Conservation (phyloP, 2,888 invertebrate species). For the Eretmocerus hayati region DNA sequence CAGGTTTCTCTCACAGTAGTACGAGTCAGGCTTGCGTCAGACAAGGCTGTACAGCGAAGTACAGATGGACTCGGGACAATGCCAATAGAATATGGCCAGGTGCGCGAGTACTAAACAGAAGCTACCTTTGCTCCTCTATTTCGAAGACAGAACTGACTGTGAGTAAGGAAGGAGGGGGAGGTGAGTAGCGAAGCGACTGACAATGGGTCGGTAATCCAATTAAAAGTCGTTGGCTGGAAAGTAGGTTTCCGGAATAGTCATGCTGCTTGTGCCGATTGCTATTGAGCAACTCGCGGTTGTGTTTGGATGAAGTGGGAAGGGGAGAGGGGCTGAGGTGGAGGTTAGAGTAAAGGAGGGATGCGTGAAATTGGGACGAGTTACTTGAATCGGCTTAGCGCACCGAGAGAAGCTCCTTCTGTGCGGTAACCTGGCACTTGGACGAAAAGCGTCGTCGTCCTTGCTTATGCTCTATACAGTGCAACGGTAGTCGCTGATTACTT, state of each 20-base stretch:
- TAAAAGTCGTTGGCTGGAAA: constrained; percentile 22
- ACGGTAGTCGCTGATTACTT: constrained; percentile 13
- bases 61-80: too few relatives aligned
- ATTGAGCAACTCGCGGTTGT: too few relatives aligned
- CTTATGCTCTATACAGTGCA: neutral
- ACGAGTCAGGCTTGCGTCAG: too few relatives aligned
- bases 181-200: constrained; percentile 10
- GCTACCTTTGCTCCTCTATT: neutral
- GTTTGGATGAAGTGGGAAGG: too few relatives aligned
- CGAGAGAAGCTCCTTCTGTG: constrained; percentile 5
- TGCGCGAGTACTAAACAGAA: too few relatives aligned
- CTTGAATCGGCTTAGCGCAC: constrained; percentile 16
- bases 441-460: neutral
- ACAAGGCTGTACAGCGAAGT: too few relatives aligned
- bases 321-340: neutral
- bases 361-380: constrained; percentile 17
- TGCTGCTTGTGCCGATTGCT: too few relatives aligned
- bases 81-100: too few relatives aligned
- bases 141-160: too few relatives aligned
- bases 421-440: neutral
- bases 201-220: constrained; percentile 27
- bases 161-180: neutral
- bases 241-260: constrained; percentile 8
- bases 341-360: too few relatives aligned
- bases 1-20: neutral